Percentiles rank a stretch among this genome's conserved stretches.
Evolutionary conservation across 2,113 vertebrate species (phyloP).

Genomic region (Lepus timidus): DNA sequence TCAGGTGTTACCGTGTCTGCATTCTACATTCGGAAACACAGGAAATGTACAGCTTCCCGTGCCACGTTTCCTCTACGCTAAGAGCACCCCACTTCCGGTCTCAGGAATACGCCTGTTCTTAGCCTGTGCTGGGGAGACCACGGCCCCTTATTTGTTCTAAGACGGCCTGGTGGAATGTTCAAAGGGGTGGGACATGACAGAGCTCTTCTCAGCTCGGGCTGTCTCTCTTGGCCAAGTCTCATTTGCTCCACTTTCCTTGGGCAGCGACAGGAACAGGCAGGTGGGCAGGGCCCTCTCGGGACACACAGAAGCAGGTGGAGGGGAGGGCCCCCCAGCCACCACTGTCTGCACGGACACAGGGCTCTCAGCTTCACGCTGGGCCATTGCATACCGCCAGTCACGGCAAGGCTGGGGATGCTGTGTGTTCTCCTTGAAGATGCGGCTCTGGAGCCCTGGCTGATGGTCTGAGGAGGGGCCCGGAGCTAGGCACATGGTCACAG

Average conservation of each 20-base stretch:
- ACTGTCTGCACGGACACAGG: not conserved
- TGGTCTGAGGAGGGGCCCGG: not conserved
- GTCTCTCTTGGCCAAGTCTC: not conserved
- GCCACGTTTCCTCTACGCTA: no score
- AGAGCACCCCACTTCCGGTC: not conserved
- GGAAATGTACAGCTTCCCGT: not conserved
- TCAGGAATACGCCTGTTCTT: not conserved
- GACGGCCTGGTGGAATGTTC: not conserved
- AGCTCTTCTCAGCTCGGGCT: not conserved
- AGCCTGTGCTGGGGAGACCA: not conserved
- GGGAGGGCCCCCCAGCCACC: not conserved
- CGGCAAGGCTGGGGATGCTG: not conserved
- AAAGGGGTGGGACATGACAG: rapidly evolving
- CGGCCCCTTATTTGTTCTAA: not conserved
- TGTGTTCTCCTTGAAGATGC: not conserved
- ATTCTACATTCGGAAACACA: no score
- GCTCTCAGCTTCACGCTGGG: not conserved
- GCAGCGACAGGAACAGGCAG: not conserved
- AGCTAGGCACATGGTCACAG: not conserved
- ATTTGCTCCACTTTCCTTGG: not conserved
- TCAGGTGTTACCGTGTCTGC: not conserved
- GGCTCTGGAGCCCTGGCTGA: not conserved
- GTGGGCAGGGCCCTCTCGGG: not conserved
- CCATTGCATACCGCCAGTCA: rapidly evolving
- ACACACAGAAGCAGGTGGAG: not conserved